These are phyloP conservation scores for Ranitomeya variabilis DNA, from an alignment of 2,113 vertebrate genomes.

Conservation along the genomic window DNA sequence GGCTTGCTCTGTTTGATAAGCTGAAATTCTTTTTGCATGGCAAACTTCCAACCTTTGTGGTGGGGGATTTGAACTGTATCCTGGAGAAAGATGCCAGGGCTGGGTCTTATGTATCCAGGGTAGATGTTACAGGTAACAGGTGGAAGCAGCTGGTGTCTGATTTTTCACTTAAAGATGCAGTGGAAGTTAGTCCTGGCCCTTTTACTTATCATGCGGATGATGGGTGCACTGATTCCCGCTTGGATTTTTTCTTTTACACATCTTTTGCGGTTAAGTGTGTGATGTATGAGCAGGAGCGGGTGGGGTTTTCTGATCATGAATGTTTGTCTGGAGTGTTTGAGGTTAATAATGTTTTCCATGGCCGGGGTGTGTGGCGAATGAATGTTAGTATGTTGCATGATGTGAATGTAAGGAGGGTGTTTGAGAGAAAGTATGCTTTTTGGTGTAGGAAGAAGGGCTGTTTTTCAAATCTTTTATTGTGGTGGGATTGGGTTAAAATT, in stretches of 20 bases:
- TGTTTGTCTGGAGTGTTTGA: background rate
- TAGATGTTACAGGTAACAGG: background rate
- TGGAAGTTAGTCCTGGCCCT: too few relatives aligned
- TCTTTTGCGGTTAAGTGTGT: background rate
- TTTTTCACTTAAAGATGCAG: background rate
- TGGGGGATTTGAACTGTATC: background rate
- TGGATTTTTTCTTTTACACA: background rate
- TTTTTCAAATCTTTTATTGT: background rate
- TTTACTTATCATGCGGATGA: background rate
- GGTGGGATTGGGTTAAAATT: constrained; percentile 16
- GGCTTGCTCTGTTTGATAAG: background rate
- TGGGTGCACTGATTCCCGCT: background rate
- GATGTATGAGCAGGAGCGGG: too few relatives aligned
- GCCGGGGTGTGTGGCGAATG: background rate
- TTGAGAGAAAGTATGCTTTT: background rate
- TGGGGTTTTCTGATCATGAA: background rate
- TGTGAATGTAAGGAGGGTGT: background rate
- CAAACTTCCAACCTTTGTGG: background rate
- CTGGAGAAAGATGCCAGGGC: background rate
- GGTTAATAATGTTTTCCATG: background rate
- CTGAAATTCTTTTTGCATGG: background rate
- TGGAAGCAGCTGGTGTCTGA: background rate
- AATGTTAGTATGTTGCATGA: background rate
- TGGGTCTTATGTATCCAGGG: background rate
- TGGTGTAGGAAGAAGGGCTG: background rate